Base-by-base conservation (phyloP, 1,140 invertebrate species). In the Ips typographus region DNA sequence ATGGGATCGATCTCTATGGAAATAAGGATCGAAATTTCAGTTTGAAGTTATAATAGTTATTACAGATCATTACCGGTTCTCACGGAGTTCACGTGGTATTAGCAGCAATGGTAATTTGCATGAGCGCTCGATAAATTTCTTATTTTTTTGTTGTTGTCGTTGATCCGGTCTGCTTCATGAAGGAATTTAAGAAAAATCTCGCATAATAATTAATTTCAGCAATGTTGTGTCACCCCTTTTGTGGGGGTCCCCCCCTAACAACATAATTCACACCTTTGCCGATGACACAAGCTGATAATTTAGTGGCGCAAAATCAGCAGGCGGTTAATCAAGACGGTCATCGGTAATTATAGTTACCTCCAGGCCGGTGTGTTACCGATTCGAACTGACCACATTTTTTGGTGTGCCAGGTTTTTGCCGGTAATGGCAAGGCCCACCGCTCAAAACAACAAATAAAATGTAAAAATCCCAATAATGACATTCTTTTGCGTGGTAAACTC, bases 1-100 rank as follows among this genome's bases (percentile, higher is more conserved):
- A 71, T 71, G 65, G 55, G 64, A 67, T 71, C 70, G 65, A 71
- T 71, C 70, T 67, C 70, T 71, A 71, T 71, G 70, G 65, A 71
- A 71, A 71, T 71, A 68, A 71, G 70, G 58, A 68, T 52, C 65
- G 60, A 71, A 68, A 71, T 67, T 71, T 66, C 60, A 71, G 64
- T 68, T 71, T 68, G 65, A 68, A 71, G 22, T 71, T 60, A 71
- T 71, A 67, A 71, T 71, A 71, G 65, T 71, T 67, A 71, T 71
- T 71, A 71, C 53, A 49, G 58, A 61, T 68, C 70, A 71, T 71
- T 71, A 71, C 60, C 63, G 70, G 70, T 71, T 71, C 70, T 71
- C 70, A 71, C 70, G 70, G 42, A 67, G 41, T 22, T 58, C 41
- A 49, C 55, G 55, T 59, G 40, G 55, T 57, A 67, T 67, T 67